Evolutionary conservation across 2,797 vertebrate species (phyloP).

Genomic region (Trematomus bernacchii): DNA sequence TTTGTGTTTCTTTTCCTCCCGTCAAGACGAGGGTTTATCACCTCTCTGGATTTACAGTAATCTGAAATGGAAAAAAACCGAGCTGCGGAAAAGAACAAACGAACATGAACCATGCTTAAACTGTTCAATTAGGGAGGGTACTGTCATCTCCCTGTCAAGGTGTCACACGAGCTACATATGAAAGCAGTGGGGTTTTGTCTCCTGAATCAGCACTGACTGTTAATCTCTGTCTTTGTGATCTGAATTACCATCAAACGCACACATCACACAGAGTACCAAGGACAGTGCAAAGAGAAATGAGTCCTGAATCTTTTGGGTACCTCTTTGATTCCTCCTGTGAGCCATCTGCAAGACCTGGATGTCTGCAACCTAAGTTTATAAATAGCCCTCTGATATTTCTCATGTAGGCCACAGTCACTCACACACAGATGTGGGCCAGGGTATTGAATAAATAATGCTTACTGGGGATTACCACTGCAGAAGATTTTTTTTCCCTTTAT

Average conservation of each 20-base stretch:
- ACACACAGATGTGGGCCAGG: slow-evolving; percentile 71
- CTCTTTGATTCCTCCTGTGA: slow-evolving; percentile 11
- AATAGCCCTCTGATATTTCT: slow-evolving; percentile 74
- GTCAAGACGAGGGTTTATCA: slow-evolving; percentile 43
- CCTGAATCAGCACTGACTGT: slow-evolving; percentile 50
- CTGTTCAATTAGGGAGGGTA: slow-evolving; percentile 44
- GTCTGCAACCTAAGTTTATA: slow-evolving; percentile 64
- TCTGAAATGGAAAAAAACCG: not conserved
- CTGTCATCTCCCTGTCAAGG: slow-evolving; percentile 42
- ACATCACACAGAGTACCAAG: slow-evolving; percentile 11
- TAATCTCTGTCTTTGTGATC: slow-evolving; percentile 33
- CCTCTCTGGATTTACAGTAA: slow-evolving; percentile 23
- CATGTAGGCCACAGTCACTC: slow-evolving; percentile 77
- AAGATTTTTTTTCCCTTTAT: slow-evolving; percentile 63
- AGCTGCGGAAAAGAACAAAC: slow-evolving; percentile 17
- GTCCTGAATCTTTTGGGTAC: slow-evolving; percentile 11
- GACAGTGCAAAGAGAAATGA: slow-evolving; percentile 23
- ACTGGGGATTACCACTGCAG: slow-evolving; percentile 72
- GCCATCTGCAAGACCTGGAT: slow-evolving; percentile 50
- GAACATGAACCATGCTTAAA: slow-evolving; percentile 27
- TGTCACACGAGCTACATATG: slow-evolving; percentile 5
- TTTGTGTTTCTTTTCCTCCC: slow-evolving; percentile 11
- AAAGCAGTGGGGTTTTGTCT: slow-evolving; percentile 31
- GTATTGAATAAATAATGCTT: slow-evolving; percentile 84
- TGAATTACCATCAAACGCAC: slow-evolving; percentile 48